Conservation (phyloP, 2,888 invertebrate genomes). For the Aleiodes alternator region DNA sequence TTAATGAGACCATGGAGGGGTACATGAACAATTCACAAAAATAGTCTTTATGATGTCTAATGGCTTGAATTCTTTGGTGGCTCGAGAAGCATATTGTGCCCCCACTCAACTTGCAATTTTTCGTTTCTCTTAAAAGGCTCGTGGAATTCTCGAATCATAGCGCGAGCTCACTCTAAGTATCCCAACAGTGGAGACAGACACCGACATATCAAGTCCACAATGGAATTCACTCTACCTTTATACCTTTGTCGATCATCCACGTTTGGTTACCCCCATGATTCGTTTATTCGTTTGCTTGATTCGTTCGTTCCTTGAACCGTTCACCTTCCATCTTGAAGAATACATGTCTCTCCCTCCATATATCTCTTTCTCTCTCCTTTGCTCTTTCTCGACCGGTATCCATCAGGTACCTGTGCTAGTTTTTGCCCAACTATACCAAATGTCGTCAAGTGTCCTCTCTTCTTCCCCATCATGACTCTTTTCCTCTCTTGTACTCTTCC, state of each 20-base stretch:
- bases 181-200: constrained; percentile 67
- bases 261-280: constrained; percentile 39
- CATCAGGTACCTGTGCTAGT: constrained; percentile 42
- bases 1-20: constrained; percentile 15
- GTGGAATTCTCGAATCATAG: constrained; percentile 64
- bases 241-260: constrained; percentile 34
- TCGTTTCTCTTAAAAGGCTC: constrained; percentile 61
- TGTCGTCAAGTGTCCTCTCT: constrained; percentile 28
- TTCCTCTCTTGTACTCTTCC: constrained; percentile 40
- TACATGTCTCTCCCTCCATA: neutral
- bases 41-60: constrained; percentile 73
- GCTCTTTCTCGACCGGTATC: constrained; percentile 38
- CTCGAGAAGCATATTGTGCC: constrained; percentile 7
- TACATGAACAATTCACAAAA: constrained; percentile 68
- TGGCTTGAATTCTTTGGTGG: constrained; percentile 70
- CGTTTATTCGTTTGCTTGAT: constrained; percentile 42
- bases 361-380: constrained; percentile 1
- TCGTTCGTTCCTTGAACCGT: constrained; percentile 49
- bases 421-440: constrained; percentile 38
- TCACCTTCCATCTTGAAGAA: constrained; percentile 39
- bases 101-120: constrained; percentile 44
- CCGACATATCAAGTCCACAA: constrained; percentile 51
- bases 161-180: constrained; percentile 66
- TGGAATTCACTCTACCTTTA: constrained; percentile 32
- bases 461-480: constrained; percentile 40